A percentile compares a stretch with the other conserved stretches of the same genome.
phyloP scores from a whole-genome alignment of 2,113 vertebrate genomes.

The Physeter macrocephalus region DNA sequence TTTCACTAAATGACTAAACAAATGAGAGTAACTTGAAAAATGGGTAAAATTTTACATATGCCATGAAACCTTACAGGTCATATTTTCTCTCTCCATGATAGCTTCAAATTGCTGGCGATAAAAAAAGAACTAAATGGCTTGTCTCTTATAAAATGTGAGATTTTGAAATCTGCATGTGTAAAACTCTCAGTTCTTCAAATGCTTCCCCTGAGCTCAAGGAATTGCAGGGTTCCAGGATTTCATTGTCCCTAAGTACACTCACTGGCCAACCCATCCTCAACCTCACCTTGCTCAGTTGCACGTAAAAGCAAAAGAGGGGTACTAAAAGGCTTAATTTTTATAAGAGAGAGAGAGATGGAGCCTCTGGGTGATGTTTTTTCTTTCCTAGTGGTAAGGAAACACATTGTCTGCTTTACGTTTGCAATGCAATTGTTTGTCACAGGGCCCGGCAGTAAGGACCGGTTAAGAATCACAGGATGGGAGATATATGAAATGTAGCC shows the following conservation, averaged over 20 bases:
- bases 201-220: neutral
- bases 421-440: neutral
- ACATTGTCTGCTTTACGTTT: neutral
- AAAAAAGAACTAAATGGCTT: constrained; percentile 35
- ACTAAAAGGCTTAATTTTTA: neutral
- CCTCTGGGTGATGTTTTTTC: neutral
- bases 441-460: neutral
- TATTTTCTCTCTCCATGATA: constrained; percentile 23
- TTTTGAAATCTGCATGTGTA: neutral
- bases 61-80: neutral
- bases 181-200: neutral
- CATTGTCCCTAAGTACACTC: neutral
- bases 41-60: neutral
- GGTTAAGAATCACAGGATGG: neutral
- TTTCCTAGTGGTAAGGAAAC: neutral
- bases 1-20: constrained; percentile 14
- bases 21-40: neutral
- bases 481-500: neutral
- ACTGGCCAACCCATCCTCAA: neutral
- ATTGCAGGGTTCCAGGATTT: neutral
- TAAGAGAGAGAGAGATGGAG: neutral
- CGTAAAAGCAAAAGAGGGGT: neutral
- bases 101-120: constrained; percentile 19
- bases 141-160: constrained; percentile 30
- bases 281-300: neutral